Conservation (phyloP, 1,140 invertebrate species). For the Drosophila dunni region DNA sequence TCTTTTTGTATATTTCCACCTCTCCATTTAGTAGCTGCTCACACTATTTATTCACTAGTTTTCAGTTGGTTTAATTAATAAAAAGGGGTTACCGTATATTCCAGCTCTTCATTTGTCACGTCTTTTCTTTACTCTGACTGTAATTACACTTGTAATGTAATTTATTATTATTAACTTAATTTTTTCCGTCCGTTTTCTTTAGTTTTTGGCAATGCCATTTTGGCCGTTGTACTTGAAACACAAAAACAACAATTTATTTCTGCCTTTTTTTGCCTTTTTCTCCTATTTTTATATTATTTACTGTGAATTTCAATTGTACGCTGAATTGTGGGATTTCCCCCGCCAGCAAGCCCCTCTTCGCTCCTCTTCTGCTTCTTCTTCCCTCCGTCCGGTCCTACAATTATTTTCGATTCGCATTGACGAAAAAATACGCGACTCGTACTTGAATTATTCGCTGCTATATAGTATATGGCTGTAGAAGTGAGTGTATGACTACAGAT, state of each 20-base stretch:
- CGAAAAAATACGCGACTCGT: constrained; percentile 62
- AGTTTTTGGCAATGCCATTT: constrained; percentile 43
- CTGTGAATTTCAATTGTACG: constrained; percentile 41
- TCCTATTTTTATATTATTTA: constrained; percentile 41
- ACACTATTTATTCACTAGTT: no score
- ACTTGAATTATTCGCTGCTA: constrained; percentile 51
- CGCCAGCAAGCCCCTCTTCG: background rate
- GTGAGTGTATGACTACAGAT: constrained; percentile 37
- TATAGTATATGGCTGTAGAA: constrained; percentile 1
- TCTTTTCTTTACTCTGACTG: no score
- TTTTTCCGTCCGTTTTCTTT: background rate
- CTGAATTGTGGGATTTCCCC: constrained; percentile 7
- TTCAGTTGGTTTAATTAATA: no score
- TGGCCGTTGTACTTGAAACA: constrained; percentile 46
- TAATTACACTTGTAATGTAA: no score
- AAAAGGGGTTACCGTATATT: no score
- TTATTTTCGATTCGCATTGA: constrained; percentile 73
- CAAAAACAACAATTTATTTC: constrained; percentile 8
- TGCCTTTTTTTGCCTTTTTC: constrained; percentile 25
- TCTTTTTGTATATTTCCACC: no score
- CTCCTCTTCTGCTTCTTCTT: background rate
- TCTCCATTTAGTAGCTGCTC: no score
- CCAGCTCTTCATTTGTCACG: no score
- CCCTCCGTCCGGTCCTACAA: constrained; percentile 50
- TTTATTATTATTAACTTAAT: constrained; percentile 32